Percentiles rank a stretch among this genome's conserved stretches.
Conservation (phyloP, 53 echinoderm and acorn worm genomes). For the Stichopus horrens region DNA sequence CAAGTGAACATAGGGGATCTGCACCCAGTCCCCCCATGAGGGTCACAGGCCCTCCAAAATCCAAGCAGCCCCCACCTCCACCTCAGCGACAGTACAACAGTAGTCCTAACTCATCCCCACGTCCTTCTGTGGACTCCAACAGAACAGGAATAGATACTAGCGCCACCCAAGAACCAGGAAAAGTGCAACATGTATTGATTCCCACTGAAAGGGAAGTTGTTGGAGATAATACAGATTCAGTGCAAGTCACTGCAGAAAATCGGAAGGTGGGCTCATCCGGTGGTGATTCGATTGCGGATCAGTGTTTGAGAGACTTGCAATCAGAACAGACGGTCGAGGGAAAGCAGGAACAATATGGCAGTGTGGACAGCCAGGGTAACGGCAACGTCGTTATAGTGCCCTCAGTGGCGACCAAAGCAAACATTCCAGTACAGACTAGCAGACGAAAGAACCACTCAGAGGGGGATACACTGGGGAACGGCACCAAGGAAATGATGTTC, state of each 20-base stretch:
- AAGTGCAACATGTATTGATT: constrained; percentile 17
- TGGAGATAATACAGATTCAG: constrained; percentile 19
- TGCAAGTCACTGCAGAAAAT: background rate
- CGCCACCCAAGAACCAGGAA: background rate
- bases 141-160: background rate
- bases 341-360: background rate
- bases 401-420: background rate
- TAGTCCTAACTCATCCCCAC: background rate
- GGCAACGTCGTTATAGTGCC: constrained; percentile 30
- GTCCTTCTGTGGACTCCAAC: constrained; percentile 18
- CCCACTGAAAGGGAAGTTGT: constrained; percentile 34
- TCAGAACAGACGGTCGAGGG: background rate
- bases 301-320: constrained; percentile 37
- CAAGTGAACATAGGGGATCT: background rate
- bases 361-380: constrained; percentile 2
- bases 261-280: background rate
- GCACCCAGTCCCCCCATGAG: constrained; percentile 33
- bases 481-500: constrained; percentile 23
- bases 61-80: constrained; percentile 45
- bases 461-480: constrained; percentile 23
- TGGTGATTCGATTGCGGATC: background rate
- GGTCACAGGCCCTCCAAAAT: constrained; percentile 7
- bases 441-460: constrained; percentile 31
- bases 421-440: constrained; percentile 22
- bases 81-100: constrained; percentile 24